Base-by-base conservation (phyloP, 1,140 invertebrate species). In the Meloidogyne chitwoodi region DNA sequence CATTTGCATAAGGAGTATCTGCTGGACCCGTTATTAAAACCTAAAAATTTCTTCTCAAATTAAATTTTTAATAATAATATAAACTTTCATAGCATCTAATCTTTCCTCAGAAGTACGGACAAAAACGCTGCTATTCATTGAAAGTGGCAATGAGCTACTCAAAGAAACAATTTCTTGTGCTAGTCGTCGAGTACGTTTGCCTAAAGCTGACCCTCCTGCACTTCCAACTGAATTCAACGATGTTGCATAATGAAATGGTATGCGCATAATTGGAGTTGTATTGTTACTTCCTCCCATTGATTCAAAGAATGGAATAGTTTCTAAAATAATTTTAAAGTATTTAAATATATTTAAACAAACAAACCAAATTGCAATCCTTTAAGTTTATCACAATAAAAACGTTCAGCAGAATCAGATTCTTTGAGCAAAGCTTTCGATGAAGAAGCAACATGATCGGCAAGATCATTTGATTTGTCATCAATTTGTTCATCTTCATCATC, bases 131-230 rank as follows among this genome's bases (percentile, higher is more conserved):
- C 93, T 95, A 87, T 93, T 94, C 83, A 92, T 93, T 19, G 94
- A 95, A 22, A 97, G 90, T 71, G 95, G 94, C 78, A 97, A 89
- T 74, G 93, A 93, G 68, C 93, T 95, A 64, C 93, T 93, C 6
- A 97, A 90, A 14, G 94, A 96, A 27, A 95, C 93, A 74, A 93
- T 92, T 89, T 97, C 95, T 88, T 96, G 94, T 31, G 94, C 94
- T 22, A 97, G 90, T 22, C 95, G 90, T 88, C 95, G 93, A 77
- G 94, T 92, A 76, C 94, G 90, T 11, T 92, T 91, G 19, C 93
- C 92, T 88, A 93, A 93, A 68, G 85, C 88, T 76, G 93, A 91
- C 83, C 93, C 93, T 41, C 93, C 93, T 1, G 93, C 92, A n/a
- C 92, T 90, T 80, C 93, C 91, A 77, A 63, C 41, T 24, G 24